Evolutionary conservation across 2,888 invertebrate genomes (phyloP).

Genomic region (Gari tellinella): DNA sequence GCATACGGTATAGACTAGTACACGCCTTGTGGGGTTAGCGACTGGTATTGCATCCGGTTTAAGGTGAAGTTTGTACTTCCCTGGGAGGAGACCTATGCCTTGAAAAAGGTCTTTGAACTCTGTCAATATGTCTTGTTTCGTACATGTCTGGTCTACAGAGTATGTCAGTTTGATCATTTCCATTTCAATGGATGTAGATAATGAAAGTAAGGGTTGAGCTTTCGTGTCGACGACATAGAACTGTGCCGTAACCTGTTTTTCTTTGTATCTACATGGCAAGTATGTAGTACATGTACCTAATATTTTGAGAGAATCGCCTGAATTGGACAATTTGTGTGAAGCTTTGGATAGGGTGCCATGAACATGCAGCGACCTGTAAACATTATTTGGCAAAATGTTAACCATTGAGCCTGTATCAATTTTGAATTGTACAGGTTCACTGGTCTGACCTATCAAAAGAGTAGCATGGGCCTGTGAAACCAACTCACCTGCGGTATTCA

Average conservation of each 20-base stretch:
- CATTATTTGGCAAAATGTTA: constrained; percentile 23
- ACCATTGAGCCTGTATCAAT: constrained; percentile 13
- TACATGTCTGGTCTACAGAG: no score
- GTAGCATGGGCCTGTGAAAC: constrained; percentile 9
- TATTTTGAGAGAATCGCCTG: no score
- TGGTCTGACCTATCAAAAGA: constrained; percentile 1
- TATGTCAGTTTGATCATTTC: no score
- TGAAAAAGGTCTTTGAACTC: constrained; percentile 9
- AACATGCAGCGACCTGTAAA: no score
- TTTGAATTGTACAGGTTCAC: neutral
- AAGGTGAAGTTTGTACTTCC: constrained; percentile 7
- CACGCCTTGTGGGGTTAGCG: constrained; percentile 11
- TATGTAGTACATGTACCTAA: no score
- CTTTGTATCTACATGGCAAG: no score
- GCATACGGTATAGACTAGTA: constrained; percentile 13
- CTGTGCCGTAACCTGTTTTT: no score
- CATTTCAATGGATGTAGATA: no score
- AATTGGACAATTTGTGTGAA: no score
- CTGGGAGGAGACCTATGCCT: constrained; percentile 16
- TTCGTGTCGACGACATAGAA: no score
- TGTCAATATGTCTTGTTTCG: constrained; percentile 2
- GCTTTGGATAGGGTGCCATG: no score
- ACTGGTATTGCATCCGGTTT: constrained; percentile 22
- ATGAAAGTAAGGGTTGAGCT: no score
- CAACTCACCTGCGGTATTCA: neutral